These are phyloP conservation scores for Nixonia krombeini DNA, from an alignment of 1,140 invertebrate species.

Conservation along the genomic window DNA sequence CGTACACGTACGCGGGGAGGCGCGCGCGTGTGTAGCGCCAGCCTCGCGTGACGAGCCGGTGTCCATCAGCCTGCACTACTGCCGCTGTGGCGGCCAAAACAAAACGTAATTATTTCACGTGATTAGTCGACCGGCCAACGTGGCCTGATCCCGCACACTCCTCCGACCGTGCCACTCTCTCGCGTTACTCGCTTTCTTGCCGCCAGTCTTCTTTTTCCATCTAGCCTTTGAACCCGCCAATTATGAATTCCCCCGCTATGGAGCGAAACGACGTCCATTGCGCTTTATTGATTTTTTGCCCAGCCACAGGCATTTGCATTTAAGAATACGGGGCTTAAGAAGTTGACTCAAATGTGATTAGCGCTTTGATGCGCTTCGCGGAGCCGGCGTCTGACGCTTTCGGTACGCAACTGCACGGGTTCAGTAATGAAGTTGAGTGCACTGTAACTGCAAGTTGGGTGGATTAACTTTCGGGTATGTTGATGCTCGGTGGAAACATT, in stretches of 20 bases:
- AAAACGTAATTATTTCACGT: constrained; percentile 69
- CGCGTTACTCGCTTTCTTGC: constrained; percentile 21
- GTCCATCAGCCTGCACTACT: constrained; percentile 53
- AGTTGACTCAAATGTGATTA: too few species aligned
- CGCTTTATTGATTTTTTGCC: neutral
- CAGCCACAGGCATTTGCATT: too few species aligned
- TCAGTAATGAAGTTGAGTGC: too few species aligned
- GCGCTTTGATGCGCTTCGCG: too few species aligned
- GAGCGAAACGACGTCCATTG: constrained; percentile 1
- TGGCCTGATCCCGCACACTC: constrained; percentile 11
- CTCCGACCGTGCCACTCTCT: constrained; percentile 14
- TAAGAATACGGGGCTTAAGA: too few species aligned
- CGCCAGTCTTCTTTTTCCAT: constrained; percentile 21
- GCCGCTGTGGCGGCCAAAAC: constrained; percentile 51
- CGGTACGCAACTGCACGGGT: too few species aligned
- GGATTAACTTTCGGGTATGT: too few species aligned
- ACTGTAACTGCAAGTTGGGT: too few species aligned
- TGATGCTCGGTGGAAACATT: too few species aligned
- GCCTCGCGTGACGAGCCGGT: constrained; percentile 61
- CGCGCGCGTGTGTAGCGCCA: constrained; percentile 9
- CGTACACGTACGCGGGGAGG: constrained; percentile 19
- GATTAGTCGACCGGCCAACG: constrained; percentile 57
- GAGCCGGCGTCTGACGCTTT: too few species aligned
- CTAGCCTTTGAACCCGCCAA: constrained; percentile 16
- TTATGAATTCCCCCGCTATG: constrained; percentile 15